Conservation (phyloP, 2,888 invertebrate genomes). For the Scaptomyza flava region DNA sequence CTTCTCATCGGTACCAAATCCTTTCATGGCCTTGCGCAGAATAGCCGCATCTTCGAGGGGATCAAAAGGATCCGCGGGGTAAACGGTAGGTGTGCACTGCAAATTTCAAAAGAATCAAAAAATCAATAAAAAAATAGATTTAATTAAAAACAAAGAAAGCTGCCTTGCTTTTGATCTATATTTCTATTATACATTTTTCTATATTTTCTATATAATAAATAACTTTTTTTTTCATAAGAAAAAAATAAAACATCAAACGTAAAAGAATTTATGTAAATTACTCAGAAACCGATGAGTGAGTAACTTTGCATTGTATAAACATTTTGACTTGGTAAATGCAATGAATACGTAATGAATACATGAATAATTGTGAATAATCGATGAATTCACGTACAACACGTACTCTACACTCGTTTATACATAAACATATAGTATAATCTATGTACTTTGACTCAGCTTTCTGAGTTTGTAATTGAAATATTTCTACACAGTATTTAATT, state of each 20-base stretch:
- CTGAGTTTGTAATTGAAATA: background rate
- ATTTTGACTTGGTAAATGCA: slow-evolving; percentile 19
- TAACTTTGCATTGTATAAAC: background rate
- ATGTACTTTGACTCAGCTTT: slow-evolving; percentile 30
- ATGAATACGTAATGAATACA: slow-evolving; percentile 20
- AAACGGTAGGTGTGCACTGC: slow-evolving; percentile 94
- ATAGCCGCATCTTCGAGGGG: slow-evolving; percentile 93
- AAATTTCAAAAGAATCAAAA: slow-evolving; percentile 16
- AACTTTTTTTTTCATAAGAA: too few species aligned
- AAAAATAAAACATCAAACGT: too few species aligned
- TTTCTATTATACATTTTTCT: too few species aligned
- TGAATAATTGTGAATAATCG: slow-evolving; percentile 20
- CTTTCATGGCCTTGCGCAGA: slow-evolving; percentile 96
- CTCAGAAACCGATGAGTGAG: background rate
- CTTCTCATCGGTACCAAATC: slow-evolving; percentile 96
- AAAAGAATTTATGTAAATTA: background rate
- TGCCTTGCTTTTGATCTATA: too few species aligned
- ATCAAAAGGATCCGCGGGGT: slow-evolving; percentile 94
- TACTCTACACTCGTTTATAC: slow-evolving; percentile 8
- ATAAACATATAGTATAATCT: background rate
- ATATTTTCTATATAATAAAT: too few species aligned
- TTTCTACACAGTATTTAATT: background rate
- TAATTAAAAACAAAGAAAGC: too few species aligned
- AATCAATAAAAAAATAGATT: too few species aligned
- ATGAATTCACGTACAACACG: slow-evolving; percentile 26